Percentiles rank a stretch among this genome's conserved stretches.
Evolutionary conservation across 2,113 vertebrate genomes (phyloP).

Genomic region (Chrysochloris asiatica): DNA sequence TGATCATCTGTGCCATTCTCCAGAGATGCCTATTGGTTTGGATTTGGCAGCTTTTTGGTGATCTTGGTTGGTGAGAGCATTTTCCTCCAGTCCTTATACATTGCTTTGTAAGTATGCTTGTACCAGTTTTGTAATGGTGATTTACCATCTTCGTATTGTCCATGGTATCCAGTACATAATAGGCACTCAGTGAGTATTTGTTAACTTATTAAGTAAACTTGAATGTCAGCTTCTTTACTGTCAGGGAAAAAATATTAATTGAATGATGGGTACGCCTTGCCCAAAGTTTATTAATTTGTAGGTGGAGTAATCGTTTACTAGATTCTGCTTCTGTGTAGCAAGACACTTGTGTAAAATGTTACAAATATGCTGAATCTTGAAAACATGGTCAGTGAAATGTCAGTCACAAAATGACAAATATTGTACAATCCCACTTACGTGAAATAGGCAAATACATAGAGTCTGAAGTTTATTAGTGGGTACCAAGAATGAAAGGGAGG

Average conservation of each 20-base stretch:
- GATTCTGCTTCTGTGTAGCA: neutral
- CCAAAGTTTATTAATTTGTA: neutral
- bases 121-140: neutral
- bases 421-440: neutral
- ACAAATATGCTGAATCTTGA: neutral
- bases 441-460: neutral
- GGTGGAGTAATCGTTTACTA: neutral
- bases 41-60: neutral
- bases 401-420: neutral
- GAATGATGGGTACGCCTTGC: neutral
- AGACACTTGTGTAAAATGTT: neutral
- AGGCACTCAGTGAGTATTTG: neutral
- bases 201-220: constrained; percentile 13
- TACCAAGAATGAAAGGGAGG: neutral
- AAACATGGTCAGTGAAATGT: neutral
- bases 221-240: neutral
- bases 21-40: neutral
- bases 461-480: neutral
- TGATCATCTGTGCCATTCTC: neutral
- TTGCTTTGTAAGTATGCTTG: neutral
- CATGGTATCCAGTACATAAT: neutral
- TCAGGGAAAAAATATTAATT: neutral
- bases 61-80: neutral
- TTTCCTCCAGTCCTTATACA: neutral
- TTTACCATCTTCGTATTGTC: neutral